phyloP scores from a whole-genome alignment of 2,797 vertebrate genomes.

The Phataginus tricuspis region DNA sequence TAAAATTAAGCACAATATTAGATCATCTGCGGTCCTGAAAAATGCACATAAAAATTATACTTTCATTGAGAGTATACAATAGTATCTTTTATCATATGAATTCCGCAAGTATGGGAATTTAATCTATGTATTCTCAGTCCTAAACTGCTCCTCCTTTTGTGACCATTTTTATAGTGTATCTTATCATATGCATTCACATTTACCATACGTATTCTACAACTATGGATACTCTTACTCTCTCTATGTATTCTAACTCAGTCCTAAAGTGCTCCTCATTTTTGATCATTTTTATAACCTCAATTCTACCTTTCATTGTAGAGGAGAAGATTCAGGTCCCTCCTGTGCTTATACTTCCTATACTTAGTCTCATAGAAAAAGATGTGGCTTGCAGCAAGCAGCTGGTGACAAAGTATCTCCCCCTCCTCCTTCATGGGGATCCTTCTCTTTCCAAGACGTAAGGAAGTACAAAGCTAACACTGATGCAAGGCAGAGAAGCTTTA shows the following conservation, averaged over 20 bases:
- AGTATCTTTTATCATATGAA: background rate
- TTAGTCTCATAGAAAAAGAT: background rate
- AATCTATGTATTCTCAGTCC: background rate
- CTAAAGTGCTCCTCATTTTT: background rate
- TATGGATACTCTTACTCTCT: background rate
- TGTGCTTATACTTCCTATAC: background rate
- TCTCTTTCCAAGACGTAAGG: background rate
- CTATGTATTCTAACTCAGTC: background rate
- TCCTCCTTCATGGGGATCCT: rapidly evolving
- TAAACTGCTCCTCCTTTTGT: background rate
- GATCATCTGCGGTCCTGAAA: background rate
- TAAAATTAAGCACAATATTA: background rate
- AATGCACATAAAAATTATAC: background rate
- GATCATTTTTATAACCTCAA: background rate
- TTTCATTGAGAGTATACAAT: background rate
- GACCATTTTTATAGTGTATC: background rate
- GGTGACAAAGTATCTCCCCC: background rate
- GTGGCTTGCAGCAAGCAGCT: background rate
- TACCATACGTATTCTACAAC: too few species aligned
- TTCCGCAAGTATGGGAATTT: background rate
- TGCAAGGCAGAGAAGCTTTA: background rate
- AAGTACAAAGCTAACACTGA: background rate
- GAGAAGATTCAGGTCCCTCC: background rate
- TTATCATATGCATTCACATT: too few species aligned
- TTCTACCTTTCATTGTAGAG: background rate